Conservation (phyloP, 1,140 invertebrate genomes). For the Dinoponera quadriceps region DNA sequence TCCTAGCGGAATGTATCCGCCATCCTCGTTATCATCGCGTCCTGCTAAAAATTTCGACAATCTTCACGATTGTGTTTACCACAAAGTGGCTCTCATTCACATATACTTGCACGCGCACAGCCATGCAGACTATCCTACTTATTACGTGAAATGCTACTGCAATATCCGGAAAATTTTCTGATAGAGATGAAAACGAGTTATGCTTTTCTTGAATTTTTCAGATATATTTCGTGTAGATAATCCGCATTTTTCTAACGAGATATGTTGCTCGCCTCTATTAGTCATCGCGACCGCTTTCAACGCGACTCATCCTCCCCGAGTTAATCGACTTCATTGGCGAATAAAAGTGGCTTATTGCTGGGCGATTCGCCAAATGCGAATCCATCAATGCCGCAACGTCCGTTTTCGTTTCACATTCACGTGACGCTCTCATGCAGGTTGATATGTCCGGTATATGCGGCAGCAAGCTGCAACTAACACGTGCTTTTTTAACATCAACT, state of each 20-base stretch:
- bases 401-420: not conserved
- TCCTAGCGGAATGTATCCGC: too few relatives aligned
- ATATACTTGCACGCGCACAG: not conserved
- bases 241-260: conserved; percentile 10
- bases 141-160: conserved; percentile 69
- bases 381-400: conserved; percentile 22
- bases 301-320: too few relatives aligned
- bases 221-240: not conserved
- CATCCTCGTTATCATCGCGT: not conserved
- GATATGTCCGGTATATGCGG: too few relatives aligned
- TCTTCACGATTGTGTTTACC: not conserved
- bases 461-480: too few relatives aligned
- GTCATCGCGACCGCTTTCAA: too few relatives aligned
- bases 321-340: conserved; percentile 40
- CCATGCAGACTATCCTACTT: conserved; percentile 35
- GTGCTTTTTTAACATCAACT: too few relatives aligned
- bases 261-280: not conserved
- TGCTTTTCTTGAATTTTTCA: conserved; percentile 65
- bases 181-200: conserved; percentile 63
- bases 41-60: not conserved
- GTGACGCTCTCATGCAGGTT: not conserved
- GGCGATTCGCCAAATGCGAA: not conserved
- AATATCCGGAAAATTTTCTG: conserved; percentile 69
- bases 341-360: conserved; percentile 22
- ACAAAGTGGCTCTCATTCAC: not conserved